These are phyloP conservation scores for Pterophyllum scalare DNA, from an alignment of 2,113 vertebrate genomes.

Conservation along the genomic window DNA sequence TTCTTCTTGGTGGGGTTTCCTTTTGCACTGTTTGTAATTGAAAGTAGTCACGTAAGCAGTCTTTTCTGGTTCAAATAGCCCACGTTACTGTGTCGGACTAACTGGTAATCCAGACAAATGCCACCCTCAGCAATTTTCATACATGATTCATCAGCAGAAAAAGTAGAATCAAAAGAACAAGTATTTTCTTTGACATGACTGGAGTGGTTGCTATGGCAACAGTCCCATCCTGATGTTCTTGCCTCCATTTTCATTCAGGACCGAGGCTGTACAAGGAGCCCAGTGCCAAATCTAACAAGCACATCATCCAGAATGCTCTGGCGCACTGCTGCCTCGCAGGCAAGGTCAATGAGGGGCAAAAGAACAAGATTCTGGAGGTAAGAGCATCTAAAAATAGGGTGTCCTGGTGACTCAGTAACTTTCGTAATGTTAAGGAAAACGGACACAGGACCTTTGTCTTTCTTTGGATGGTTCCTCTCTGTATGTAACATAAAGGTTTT, in stretches of 20 bases:
- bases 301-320: conserved; percentile 97
- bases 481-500: background rate
- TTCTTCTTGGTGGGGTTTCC: background rate
- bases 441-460: background rate
- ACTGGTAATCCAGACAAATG: background rate
- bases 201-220: conserved; percentile 52
- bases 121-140: conserved; percentile 7
- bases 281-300: conserved; percentile 98
- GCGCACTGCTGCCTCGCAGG: conserved; percentile 97
- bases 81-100: background rate
- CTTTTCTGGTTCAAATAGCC: background rate
- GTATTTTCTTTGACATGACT: conserved; percentile 17
- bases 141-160: conserved; percentile 33
- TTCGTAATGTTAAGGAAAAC: background rate
- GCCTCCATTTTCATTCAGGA: conserved; percentile 78
- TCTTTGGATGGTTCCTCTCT: background rate
- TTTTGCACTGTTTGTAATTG: background rate
- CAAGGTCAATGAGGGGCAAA: conserved; percentile 97
- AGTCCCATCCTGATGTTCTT: conserved; percentile 5
- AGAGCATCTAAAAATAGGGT: conserved; percentile 2
- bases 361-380: conserved; percentile 99
- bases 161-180: conserved; percentile 7
- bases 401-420: background rate
- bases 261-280: conserved; percentile 98
- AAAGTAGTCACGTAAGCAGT: background rate